Conservation (phyloP, 2,113 vertebrate genomes). For the Columbina picui region DNA sequence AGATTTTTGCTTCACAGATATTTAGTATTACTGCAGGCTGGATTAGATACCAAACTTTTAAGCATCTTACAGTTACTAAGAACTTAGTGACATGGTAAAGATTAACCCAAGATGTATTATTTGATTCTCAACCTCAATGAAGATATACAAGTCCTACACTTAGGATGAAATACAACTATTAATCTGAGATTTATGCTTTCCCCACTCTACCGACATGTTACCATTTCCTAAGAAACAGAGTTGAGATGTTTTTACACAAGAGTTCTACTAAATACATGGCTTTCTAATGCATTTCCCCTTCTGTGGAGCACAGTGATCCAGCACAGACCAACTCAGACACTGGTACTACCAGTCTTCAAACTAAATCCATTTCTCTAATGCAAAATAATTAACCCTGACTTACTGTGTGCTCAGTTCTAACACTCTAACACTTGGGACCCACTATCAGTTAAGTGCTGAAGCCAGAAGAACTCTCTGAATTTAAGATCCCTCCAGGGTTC, state of each 20-base stretch:
- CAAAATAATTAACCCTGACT: background rate
- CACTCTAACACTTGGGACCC: background rate
- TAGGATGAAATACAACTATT: background rate
- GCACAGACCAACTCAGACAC: background rate
- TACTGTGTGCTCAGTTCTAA: background rate
- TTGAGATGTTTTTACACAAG: background rate
- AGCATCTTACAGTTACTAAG: background rate
- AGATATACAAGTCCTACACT: background rate
- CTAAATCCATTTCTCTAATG: background rate
- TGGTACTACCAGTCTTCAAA: background rate
- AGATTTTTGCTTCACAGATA: background rate
- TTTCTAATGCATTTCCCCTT: background rate
- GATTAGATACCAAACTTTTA: background rate
- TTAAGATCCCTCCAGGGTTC: background rate
- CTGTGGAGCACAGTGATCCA: background rate
- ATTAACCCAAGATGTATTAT: background rate
- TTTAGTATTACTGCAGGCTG: background rate
- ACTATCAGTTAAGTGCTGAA: background rate
- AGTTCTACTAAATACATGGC: background rate
- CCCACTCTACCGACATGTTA: background rate
- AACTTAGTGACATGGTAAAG: background rate
- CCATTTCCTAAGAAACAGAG: background rate
- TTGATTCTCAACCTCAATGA: background rate
- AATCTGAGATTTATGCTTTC: background rate
- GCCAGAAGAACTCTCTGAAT: background rate